phyloP scores from a whole-genome alignment of 2,113 vertebrate species.

The Poeciliopsis prolifica region DNA sequence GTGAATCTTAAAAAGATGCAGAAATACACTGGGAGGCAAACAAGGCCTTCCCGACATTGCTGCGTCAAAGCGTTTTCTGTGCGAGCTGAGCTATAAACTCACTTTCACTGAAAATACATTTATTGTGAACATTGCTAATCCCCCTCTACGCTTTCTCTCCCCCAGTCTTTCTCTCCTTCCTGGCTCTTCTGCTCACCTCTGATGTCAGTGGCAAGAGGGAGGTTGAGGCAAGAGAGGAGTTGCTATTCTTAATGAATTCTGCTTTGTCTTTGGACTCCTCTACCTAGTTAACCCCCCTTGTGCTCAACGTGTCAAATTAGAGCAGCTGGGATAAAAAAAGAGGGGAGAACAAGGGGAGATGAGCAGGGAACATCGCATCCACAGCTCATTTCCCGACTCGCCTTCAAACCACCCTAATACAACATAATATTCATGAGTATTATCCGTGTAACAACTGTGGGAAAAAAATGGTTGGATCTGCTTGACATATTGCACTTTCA shows the following conservation, averaged over 20 bases:
- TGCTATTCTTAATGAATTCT: slow-evolving; percentile 97
- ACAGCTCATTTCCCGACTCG: slow-evolving; percentile 60
- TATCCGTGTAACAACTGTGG: slow-evolving; percentile 61
- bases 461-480: slow-evolving; percentile 56
- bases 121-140: slow-evolving; percentile 36
- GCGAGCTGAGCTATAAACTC: slow-evolving; percentile 28
- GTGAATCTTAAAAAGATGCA: slow-evolving; percentile 71
- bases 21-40: slow-evolving; percentile 60
- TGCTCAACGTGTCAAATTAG: slow-evolving; percentile 97
- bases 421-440: slow-evolving; percentile 64
- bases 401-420: slow-evolving; percentile 66
- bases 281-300: slow-evolving; percentile 80
- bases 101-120: slow-evolving; percentile 17
- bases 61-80: slow-evolving; percentile 12
- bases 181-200: slow-evolving; percentile 79
- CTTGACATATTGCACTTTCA: slow-evolving; percentile 53
- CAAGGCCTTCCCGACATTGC: slow-evolving; percentile 28
- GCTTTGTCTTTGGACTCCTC: slow-evolving; percentile 84
- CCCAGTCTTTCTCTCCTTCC: slow-evolving; percentile 23
- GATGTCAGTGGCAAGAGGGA: slow-evolving; percentile 90
- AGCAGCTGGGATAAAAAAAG: slow-evolving; percentile 79
- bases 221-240: slow-evolving; percentile 75
- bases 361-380: slow-evolving; percentile 68
- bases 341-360: slow-evolving; percentile 69
- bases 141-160: slow-evolving; percentile 18